Percentiles rank a stretch among this genome's conserved stretches.
These are phyloP conservation scores for Oostethus manadensis DNA, from an alignment of 2,113 vertebrate species.

Conservation along the genomic window DNA sequence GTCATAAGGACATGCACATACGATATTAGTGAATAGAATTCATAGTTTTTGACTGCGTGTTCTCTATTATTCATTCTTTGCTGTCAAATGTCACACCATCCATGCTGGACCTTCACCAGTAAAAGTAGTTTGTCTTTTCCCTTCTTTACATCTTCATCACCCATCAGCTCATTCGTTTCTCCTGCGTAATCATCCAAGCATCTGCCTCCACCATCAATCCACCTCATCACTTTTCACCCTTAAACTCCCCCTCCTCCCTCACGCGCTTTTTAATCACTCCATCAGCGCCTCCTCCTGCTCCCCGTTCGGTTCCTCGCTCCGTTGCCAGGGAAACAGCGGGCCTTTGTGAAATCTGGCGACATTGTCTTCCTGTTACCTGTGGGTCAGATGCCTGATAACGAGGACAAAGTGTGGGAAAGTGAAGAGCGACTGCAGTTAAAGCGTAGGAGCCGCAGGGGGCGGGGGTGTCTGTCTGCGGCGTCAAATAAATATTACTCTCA, in stretches of 20 bases:
- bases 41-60: no score
- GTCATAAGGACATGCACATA: no score
- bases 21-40: no score
- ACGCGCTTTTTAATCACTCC: slow-evolving; percentile 48
- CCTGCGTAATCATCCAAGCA: slow-evolving; percentile 41
- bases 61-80: no score
- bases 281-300: slow-evolving; percentile 35
- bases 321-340: slow-evolving; percentile 56
- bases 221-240: slow-evolving; percentile 47
- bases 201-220: slow-evolving; percentile 49
- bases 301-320: slow-evolving; percentile 12
- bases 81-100: neutral
- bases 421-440: slow-evolving; percentile 9
- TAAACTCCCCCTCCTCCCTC: slow-evolving; percentile 18
- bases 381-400: slow-evolving; percentile 55
- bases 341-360: slow-evolving; percentile 51
- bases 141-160: slow-evolving; percentile 5
- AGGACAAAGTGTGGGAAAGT: slow-evolving; percentile 46
- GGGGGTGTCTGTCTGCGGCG: neutral
- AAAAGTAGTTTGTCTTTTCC: neutral
- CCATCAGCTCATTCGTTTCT: slow-evolving; percentile 11
- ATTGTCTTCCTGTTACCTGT: slow-evolving; percentile 57
- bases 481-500: slow-evolving; percentile 5
- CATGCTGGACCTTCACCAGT: neutral
- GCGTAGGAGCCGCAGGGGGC: slow-evolving; percentile 2